Percentiles rank a stretch among this genome's conserved stretches.
Evolutionary conservation across 2,888 invertebrate genomes (phyloP).

Genomic region (Dolichopus griseipennis): DNA sequence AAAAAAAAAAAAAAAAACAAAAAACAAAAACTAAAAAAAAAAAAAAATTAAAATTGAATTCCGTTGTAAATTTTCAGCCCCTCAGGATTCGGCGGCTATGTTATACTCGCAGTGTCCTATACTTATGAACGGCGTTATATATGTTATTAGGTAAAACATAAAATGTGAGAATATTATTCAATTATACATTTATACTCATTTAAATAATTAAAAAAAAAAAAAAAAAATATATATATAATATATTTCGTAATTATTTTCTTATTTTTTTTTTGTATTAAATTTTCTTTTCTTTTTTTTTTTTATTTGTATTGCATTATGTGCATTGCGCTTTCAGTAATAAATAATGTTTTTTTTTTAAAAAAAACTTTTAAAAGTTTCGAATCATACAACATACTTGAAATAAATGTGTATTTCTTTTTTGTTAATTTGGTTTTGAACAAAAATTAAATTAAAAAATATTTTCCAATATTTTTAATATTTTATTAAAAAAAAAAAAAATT

Average conservation of each 20-base stretch:
- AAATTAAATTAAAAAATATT: no score
- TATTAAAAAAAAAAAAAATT: no score
- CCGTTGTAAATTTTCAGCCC: conserved; percentile 33
- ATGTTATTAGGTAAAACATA: conserved; percentile 42
- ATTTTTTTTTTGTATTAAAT: background rate
- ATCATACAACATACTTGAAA: no score
- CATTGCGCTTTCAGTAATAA: conserved; percentile 8
- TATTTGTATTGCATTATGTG: background rate
- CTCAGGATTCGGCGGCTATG: conserved; percentile 42
- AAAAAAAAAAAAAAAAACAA: conserved; percentile 11
- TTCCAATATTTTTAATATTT: no score
- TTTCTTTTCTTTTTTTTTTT: background rate
- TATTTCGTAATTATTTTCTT: conserved; percentile 9
- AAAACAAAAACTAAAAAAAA: conserved; percentile 23
- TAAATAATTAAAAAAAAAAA: background rate
- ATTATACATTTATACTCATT: conserved; percentile 11
- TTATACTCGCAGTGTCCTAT: conserved; percentile 44
- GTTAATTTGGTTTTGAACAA: no score
- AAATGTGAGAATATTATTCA: conserved; percentile 13
- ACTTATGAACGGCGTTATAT: conserved; percentile 44
- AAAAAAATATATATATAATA: conserved; percentile 2
- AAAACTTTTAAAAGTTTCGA: no score
- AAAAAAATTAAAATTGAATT: conserved; percentile 25
- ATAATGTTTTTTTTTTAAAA: no score
- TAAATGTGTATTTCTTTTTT: no score